These are phyloP conservation scores for Parelbella ahira DNA, from an alignment of 2,888 invertebrate genomes.

Conservation along the genomic window DNA sequence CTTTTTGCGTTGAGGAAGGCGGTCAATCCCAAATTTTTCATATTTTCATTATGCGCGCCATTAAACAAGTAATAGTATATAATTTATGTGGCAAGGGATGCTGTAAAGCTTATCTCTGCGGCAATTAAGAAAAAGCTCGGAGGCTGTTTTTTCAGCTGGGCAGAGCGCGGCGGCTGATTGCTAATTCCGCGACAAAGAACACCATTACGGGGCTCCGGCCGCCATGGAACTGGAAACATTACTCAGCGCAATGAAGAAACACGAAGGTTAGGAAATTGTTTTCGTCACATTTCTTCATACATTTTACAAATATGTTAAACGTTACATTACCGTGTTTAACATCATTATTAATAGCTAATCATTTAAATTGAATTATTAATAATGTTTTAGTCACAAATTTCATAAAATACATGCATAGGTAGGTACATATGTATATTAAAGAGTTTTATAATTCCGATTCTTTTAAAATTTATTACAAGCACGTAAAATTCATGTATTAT, in stretches of 20 bases:
- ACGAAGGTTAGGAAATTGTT: slow-evolving; percentile 17
- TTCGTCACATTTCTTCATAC: neutral
- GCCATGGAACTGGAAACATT: slow-evolving; percentile 57
- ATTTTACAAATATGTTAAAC: neutral
- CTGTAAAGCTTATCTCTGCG: slow-evolving; percentile 59
- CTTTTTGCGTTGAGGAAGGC: too few species aligned
- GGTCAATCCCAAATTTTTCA: too few species aligned
- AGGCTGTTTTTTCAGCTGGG: slow-evolving; percentile 48
- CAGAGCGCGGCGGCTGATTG: slow-evolving; percentile 55
- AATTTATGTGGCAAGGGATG: slow-evolving; percentile 55
- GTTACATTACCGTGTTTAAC: too few species aligned
- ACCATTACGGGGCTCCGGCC: slow-evolving; percentile 53
- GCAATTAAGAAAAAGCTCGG: slow-evolving; percentile 66
- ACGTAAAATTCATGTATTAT: too few species aligned
- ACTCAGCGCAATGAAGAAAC: slow-evolving; percentile 25
- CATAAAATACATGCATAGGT: too few species aligned
- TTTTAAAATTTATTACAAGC: too few species aligned
- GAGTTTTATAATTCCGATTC: too few species aligned
- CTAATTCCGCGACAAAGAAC: slow-evolving; percentile 73
- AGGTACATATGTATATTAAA: too few species aligned
- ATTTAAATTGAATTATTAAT: too few species aligned
- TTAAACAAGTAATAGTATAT: slow-evolving; percentile 58
- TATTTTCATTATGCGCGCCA: slow-evolving; percentile 54
- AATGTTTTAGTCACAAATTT: too few species aligned
- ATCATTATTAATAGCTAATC: too few species aligned